These are phyloP conservation scores for Sarcophaga bullata DNA, from an alignment of 1,140 invertebrate species.

Conservation along the genomic window DNA sequence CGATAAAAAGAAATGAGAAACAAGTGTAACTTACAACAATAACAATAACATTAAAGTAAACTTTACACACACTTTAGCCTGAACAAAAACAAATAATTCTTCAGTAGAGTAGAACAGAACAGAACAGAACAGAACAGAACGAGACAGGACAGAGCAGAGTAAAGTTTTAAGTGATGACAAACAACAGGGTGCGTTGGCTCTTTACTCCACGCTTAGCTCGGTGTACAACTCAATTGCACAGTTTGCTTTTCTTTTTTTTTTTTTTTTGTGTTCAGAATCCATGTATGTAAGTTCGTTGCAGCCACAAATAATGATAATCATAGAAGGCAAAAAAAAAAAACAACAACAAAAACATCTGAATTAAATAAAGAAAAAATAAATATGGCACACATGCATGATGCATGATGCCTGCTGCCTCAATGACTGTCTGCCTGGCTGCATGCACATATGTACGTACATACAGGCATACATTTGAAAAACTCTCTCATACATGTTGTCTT, in stretches of 20 bases:
- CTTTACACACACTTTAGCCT: background rate
- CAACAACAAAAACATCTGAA: no score
- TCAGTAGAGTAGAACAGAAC: background rate
- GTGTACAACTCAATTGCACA: background rate
- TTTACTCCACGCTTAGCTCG: background rate
- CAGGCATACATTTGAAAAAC: background rate
- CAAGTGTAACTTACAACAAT: conserved; percentile 20
- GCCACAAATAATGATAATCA: conserved; percentile 16
- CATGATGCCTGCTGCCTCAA: no score
- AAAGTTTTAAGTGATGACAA: background rate
- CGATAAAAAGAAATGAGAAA: background rate
- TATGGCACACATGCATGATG: conserved; percentile 8
- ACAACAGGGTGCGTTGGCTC: conserved; percentile 24
- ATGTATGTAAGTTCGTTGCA: background rate
- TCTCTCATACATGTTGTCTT: background rate
- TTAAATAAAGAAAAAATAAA: background rate
- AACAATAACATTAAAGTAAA: background rate
- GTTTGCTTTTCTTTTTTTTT: background rate
- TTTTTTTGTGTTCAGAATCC: background rate
- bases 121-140: background rate
- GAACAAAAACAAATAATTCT: conserved; percentile 15
- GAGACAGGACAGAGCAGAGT: background rate
- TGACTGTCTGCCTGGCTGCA: no score
- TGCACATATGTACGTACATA: no score
- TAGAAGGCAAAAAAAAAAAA: background rate